phyloP scores from a whole-genome alignment of 92 coral and sea anemone genomes.

The Actinostola sp. region DNA sequence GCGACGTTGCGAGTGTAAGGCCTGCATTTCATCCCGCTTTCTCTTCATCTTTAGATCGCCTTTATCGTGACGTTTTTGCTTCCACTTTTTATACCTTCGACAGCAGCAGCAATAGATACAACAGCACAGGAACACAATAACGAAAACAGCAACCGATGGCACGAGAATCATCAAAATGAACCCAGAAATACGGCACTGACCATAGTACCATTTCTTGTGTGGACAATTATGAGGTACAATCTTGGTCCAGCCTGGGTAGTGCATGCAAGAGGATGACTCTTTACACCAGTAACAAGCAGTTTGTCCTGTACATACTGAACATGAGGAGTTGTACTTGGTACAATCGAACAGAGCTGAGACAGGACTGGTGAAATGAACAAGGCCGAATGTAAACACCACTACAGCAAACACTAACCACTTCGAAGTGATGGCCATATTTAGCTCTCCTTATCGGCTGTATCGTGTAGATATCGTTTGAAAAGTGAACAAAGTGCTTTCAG shows the following conservation, averaged over 20 bases:
- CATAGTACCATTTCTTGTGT: conserved; percentile 76
- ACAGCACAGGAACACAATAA: conserved; percentile 83
- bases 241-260: conserved; percentile 77
- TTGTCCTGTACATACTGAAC: conserved; percentile 73
- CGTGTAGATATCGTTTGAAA: background rate
- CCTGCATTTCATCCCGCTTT: conserved; percentile 84
- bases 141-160: conserved; percentile 71
- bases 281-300: conserved; percentile 83
- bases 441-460: background rate
- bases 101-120: conserved; percentile 98
- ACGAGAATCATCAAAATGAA: conserved; percentile 82
- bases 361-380: conserved; percentile 64
- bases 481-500: background rate
- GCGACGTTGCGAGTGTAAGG: conserved; percentile 84
- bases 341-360: conserved; percentile 65
- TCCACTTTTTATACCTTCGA: conserved; percentile 78
- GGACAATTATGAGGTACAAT: conserved; percentile 79
- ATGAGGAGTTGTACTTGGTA: conserved; percentile 59
- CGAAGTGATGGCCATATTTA: conserved; percentile 24
- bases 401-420: conserved; percentile 28
- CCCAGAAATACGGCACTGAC: conserved; percentile 83
- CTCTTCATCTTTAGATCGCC: conserved; percentile 85
- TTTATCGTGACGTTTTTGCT: conserved; percentile 82
- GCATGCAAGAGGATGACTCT: conserved; percentile 45
- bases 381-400: conserved; percentile 36